phyloP scores from a whole-genome alignment of 1,140 invertebrate species.

The Drosophila tristis region DNA sequence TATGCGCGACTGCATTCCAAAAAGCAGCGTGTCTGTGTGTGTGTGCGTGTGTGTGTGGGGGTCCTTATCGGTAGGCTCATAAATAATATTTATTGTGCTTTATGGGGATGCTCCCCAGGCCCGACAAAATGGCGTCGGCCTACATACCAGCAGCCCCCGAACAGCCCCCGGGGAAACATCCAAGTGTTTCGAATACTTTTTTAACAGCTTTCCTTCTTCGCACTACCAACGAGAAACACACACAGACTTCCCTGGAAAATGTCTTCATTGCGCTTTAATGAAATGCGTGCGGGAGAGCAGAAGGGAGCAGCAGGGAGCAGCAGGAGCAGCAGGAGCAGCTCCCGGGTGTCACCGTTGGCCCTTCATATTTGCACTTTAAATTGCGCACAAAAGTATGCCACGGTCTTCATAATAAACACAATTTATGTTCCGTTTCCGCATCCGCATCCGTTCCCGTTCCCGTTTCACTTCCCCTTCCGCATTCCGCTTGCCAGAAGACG shows the following conservation, averaged over 20 bases:
- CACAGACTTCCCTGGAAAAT: constrained; percentile 35
- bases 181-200: constrained; percentile 77
- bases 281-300: constrained; percentile 39
- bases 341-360: constrained; percentile 45
- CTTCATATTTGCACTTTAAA: constrained; percentile 63
- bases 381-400: constrained; percentile 70
- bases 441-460: background rate
- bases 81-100: constrained; percentile 81
- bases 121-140: constrained; percentile 11
- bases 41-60: constrained; percentile 38
- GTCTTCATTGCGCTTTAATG: constrained; percentile 81
- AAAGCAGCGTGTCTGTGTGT: constrained; percentile 11
- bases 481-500: background rate
- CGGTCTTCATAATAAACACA: constrained; percentile 69
- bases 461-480: constrained; percentile 4
- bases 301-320: background rate
- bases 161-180: constrained; percentile 48
- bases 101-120: constrained; percentile 50
- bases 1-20: constrained; percentile 22
- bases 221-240: constrained; percentile 1
- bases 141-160: background rate
- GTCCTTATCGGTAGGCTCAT: constrained; percentile 69
- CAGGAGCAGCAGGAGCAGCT: background rate
- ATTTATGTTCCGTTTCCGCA: constrained; percentile 61
- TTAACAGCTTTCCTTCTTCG: constrained; percentile 48